Base-by-base conservation (phyloP, 2,113 vertebrate species). In the Nematolebias whitei region DNA sequence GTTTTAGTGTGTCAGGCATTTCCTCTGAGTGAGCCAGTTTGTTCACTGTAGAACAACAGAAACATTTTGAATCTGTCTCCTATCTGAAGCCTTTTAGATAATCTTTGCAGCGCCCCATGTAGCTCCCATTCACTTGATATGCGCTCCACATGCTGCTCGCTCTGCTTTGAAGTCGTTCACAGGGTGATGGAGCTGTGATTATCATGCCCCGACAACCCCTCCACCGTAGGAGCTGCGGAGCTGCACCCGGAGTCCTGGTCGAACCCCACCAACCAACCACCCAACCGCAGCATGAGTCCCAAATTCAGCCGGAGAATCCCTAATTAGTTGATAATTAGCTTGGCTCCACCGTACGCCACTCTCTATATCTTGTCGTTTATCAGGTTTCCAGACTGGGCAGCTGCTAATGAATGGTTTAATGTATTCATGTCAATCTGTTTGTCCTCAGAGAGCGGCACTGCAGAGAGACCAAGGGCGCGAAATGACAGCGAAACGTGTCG, bases 341-440 rank as follows among this genome's bases (percentile, higher is more conserved):
- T 53, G 1, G 73, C 78, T 67, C 62, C 74, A 54, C n/a, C 9
- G n/a, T 29, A 74, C 61, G 22, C 70, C 48, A 44, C 69, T 68
- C 48, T 2, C 70, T 48, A 68, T 74, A 79, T 87, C 82, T 84
- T 51, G 35, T 63, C 85, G 71, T 82, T 86, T 81, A 89, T 86
- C 68, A 63, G 74, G 62, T 65, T 85, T 76, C 83, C 84, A 89
- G 84, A 63, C 84, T 62, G 82, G 69, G 63, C 76, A 80, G 84
- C 84, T 85, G 80, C 80, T 88, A 84, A 81, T 80, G 71, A 85
- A 82, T 78, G 68, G 53, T 65, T 53, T 86, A 88, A 90, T 90
- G 82, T 89, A 90, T 90, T 85, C 87, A 84, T 45, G 51, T 22
- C 85, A 87, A 89, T 89, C 89, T 89, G 87, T 85, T 73, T 80